Base-by-base conservation (phyloP, 2,113 vertebrate genomes). In the Nycticorax nycticorax region DNA sequence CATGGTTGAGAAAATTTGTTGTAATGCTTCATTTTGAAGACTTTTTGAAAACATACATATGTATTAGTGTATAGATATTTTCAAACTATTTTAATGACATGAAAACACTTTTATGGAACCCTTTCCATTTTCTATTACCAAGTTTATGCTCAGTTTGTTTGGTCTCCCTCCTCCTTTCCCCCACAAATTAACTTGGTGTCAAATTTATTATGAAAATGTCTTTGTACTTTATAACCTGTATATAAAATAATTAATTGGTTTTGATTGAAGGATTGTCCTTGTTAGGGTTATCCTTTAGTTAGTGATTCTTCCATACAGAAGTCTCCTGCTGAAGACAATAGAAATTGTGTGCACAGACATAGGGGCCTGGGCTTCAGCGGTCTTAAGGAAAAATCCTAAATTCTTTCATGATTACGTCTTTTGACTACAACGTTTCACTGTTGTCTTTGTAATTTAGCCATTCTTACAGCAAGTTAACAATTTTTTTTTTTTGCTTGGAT, bases 361-460 rank as follows among this genome's bases (percentile, higher is more conserved):
- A 32, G 32, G 63, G 88, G 63, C 67, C 45, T 73, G 75, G 55
- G 55, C 41, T 93, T 85, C 83, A 83, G 64, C 0, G 0, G 85
- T 85, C 88, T 81, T 60, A 77, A 93, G 88, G 79, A 92, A 95
- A 93, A 93, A 86, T 84, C 73, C 67, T 39, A 55, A 94, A 93
- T 93, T 93, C 82, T 91, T 95, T 93, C 39, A 78, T 82, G 86
- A 87, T 87, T 95, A 83, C 9, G 15, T 81, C 69, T 95, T 92
- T 95, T 89, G 84, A 85, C 83, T 95, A 57, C 91, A 94, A 87
- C 53, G 32, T 93, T 97, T 94, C 92, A 66, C n/a, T 87, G 88
- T 92, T 96, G 91, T 91, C 91, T 95, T 97, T 95, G 86, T 95
- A 94, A 93, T 95, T 92, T 93, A 81, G 69, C 83, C 45, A 78